Base-by-base conservation (phyloP, 2,113 vertebrate species). In the Picathartes gymnocephalus region DNA sequence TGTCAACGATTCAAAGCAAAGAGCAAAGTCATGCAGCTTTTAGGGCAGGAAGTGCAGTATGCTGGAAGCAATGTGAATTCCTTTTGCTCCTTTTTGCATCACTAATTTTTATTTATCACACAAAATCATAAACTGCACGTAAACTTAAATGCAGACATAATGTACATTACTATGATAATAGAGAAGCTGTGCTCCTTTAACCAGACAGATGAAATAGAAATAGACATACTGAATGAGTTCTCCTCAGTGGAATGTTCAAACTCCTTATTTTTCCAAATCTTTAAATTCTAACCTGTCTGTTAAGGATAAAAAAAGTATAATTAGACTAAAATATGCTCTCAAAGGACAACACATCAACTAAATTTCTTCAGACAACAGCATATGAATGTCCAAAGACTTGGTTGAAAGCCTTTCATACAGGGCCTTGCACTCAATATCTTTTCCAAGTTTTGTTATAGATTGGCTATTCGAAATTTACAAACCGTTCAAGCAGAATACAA, bases 281-380 rank as follows among this genome's bases (percentile, higher is more conserved):
- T 78, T 88, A 81, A 53, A 88, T 86, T 90, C 35, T 86, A 54
- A 80, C 42, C 82, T 84, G 47, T 86, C 40, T 90, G 45, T 90
- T 92, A 95, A 65, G 27, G 56, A 84, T 51, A 35, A 40, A 70
- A 71, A 81, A 91, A 73, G 28, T 87, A 48, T 74, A 91, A 93
- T 94, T 96, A 39, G 28, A 85, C n/a, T 90, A 68, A 84, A 88
- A 68, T 45, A 37, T 65, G 47, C 72, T 90, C 50, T 70, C 56
- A 61, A 60, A 81, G 31, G 83, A 47, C 54, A 70, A 6, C 30
- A 45, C 58, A 93, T 90, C 90, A 95, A 61, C 58, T 73, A 81
- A 80, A 94, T 85, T 58, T 91, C 66, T 91, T 97, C 73, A 88
- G 93, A 96, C 74, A 88, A 56, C 39, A 88, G 27, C 53, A 80